These are phyloP conservation scores for Glomeris maerens DNA, from an alignment of 1,140 invertebrate genomes.

Conservation along the genomic window DNA sequence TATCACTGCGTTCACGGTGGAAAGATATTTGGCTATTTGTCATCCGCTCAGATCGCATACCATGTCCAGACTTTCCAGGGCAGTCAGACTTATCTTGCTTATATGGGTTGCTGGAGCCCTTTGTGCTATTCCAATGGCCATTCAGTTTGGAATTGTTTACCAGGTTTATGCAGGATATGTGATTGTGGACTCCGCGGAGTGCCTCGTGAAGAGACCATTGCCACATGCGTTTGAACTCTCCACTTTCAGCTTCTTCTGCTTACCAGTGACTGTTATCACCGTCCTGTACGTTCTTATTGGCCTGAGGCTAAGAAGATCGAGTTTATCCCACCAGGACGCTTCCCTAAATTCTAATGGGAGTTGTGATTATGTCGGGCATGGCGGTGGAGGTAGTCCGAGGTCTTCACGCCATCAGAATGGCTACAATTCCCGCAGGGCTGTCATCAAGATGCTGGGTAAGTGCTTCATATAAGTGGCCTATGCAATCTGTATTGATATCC, in stretches of 20 bases:
- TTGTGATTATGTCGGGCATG: background rate
- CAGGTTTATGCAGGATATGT: background rate
- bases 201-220: conserved; percentile 11
- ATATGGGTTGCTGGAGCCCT: conserved; percentile 44
- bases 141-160: conserved; percentile 29
- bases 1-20: conserved; percentile 85
- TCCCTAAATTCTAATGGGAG: background rate
- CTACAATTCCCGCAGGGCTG: conserved; percentile 8
- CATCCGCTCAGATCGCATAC: conserved; percentile 77
- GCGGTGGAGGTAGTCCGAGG: background rate
- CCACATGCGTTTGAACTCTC: conserved; percentile 66
- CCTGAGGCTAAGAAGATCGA: conserved; percentile 48
- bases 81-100: conserved; percentile 39
- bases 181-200: background rate
- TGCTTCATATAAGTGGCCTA: too few species aligned
- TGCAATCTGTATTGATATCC: too few species aligned
- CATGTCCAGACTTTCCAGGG: conserved; percentile 52
- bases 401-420: background rate
- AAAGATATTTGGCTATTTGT: conserved; percentile 87
- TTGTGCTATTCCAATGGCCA: conserved; percentile 55
- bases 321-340: background rate
- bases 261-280: conserved; percentile 71
- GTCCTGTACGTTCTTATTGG: conserved; percentile 72
- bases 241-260: conserved; percentile 66
- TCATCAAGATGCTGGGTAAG: conserved; percentile 16